Percentiles rank a stretch among this genome's conserved stretches.
These are phyloP conservation scores for Cardiocondyla obscurior DNA, from an alignment of 1,140 invertebrate genomes.

Conservation along the genomic window DNA sequence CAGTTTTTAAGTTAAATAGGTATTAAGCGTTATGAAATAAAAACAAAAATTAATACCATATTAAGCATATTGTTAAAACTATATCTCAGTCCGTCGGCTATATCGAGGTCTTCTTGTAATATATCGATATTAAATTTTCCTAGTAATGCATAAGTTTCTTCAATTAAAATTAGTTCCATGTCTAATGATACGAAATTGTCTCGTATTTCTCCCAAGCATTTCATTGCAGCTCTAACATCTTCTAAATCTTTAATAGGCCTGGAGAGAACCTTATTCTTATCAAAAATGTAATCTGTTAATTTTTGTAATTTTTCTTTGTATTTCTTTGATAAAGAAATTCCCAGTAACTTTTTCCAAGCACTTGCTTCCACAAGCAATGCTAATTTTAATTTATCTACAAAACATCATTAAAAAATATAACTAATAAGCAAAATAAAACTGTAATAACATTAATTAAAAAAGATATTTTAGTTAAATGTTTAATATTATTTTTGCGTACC, in stretches of 20 bases:
- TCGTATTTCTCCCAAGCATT: constrained; percentile 89
- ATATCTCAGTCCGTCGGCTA: constrained; percentile 90
- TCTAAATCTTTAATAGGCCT: constrained; percentile 89
- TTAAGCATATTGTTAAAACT: constrained; percentile 91
- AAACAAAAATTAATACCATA: constrained; percentile 83
- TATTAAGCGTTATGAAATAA: neutral
- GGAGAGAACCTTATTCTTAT: constrained; percentile 87
- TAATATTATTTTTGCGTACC: constrained; percentile 77
- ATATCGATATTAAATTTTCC: constrained; percentile 89
- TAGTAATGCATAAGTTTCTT: constrained; percentile 91
- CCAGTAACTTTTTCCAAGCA: constrained; percentile 89
- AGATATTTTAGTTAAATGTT: too few relatives aligned
- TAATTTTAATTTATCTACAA: constrained; percentile 88
- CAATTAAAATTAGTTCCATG: constrained; percentile 89
- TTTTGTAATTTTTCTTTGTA: constrained; percentile 87
- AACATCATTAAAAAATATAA: neutral
- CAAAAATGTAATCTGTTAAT: constrained; percentile 88
- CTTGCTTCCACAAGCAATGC: constrained; percentile 88
- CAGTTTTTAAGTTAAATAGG: neutral
- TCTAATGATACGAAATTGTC: constrained; percentile 90
- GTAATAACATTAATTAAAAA: neutral
- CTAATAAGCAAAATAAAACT: neutral
- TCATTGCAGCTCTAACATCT: constrained; percentile 90
- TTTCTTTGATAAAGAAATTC: constrained; percentile 85
- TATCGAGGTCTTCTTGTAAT: constrained; percentile 90